These are phyloP conservation scores for Tyria jacobaeae DNA, from an alignment of 2,888 invertebrate species.

Conservation along the genomic window DNA sequence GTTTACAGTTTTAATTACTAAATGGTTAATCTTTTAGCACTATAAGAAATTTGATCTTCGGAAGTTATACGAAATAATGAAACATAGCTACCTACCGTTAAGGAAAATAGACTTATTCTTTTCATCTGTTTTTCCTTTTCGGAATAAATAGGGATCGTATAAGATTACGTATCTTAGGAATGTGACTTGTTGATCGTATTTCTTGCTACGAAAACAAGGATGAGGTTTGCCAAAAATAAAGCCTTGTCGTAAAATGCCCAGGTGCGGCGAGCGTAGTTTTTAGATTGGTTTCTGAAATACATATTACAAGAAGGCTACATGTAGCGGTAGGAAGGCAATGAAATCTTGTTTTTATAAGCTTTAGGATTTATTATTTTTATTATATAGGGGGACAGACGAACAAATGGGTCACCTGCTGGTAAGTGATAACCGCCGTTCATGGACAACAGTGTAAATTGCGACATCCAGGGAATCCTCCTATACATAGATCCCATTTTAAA, in stretches of 20 bases:
- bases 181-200: neutral
- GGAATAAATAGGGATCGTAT: constrained; percentile 7
- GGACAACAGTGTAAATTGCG: too few species aligned
- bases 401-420: too few species aligned
- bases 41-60: too few species aligned
- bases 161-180: constrained; percentile 8
- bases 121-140: constrained; percentile 6
- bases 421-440: too few species aligned
- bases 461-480: too few species aligned
- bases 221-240: constrained; percentile 17
- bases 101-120: neutral
- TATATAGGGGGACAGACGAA: too few species aligned
- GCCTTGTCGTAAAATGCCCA: constrained; percentile 20
- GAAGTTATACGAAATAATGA: constrained; percentile 1
- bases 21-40: too few species aligned
- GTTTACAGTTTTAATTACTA: too few species aligned
- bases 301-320: neutral
- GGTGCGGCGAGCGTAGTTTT: constrained; percentile 6
- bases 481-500: too few species aligned
- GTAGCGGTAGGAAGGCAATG: neutral
- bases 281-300: constrained; percentile 19
- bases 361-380: too few species aligned
- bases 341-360: constrained; percentile 1
- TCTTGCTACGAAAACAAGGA: constrained; percentile 14
- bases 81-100: too few species aligned